A percentile compares a stretch with the other conserved stretches of the same genome.
Conservation (phyloP, 2,888 invertebrate species). For the Augiades crinisus region DNA sequence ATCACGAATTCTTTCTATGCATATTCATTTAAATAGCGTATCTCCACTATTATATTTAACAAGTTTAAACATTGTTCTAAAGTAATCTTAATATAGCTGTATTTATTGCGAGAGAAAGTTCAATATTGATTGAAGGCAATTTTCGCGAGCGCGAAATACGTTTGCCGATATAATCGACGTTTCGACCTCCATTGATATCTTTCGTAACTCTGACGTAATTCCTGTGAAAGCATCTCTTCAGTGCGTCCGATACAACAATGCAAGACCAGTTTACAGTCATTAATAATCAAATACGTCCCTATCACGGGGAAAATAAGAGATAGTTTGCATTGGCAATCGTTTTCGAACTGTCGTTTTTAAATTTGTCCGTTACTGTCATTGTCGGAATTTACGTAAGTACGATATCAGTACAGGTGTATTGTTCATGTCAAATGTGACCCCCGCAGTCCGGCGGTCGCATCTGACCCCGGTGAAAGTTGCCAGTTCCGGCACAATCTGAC, state of each 20-base stretch:
- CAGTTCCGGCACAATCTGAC: constrained; percentile 75
- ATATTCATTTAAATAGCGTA: background rate
- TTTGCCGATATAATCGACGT: constrained; percentile 30
- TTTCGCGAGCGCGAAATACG: constrained; percentile 19
- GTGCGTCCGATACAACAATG: constrained; percentile 32
- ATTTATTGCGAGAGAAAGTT: constrained; percentile 19
- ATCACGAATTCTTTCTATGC: background rate
- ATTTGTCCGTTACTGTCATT: constrained; percentile 25
- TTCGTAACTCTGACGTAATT: constrained; percentile 59
- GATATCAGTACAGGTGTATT: constrained; percentile 21
- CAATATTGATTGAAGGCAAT: background rate
- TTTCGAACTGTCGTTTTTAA: constrained; percentile 19
- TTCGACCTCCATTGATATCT: constrained; percentile 37
- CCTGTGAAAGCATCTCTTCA: constrained; percentile 52
- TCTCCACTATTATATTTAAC: background rate
- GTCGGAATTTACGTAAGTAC: constrained; percentile 32
- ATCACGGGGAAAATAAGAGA: constrained; percentile 18
- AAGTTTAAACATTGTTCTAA: background rate
- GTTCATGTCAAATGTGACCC: constrained; percentile 45
- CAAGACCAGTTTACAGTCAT: background rate
- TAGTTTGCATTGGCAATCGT: constrained; percentile 12
- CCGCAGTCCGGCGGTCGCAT: constrained; percentile 25
- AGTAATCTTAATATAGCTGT: background rate
- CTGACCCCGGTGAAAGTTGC: constrained; percentile 59
- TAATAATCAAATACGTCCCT: background rate